A percentile compares a stretch with the other conserved stretches of the same genome.
phyloP scores from a whole-genome alignment of 2,113 vertebrate genomes.

The Trogon melanurus region DNA sequence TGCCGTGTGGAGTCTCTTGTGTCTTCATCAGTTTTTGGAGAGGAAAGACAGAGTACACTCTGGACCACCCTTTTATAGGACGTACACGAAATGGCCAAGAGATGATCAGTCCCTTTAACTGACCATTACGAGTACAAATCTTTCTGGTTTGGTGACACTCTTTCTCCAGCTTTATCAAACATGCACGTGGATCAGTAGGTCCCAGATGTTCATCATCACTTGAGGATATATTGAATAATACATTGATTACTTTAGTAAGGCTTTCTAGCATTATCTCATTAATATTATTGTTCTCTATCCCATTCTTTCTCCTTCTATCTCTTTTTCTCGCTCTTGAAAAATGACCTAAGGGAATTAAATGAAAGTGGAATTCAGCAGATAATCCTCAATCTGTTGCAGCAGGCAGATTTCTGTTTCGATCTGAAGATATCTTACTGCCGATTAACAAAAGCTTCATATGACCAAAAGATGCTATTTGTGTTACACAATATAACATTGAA shows the following conservation, averaged over 20 bases:
- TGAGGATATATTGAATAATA: neutral
- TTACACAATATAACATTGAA: conserved; percentile 1
- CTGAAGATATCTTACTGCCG: conserved; percentile 37
- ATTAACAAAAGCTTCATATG: conserved; percentile 60
- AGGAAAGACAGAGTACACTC: neutral
- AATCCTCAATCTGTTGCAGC: conserved; percentile 57
- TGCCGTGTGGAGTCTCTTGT: neutral
- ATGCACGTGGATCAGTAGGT: neutral
- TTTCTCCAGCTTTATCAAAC: neutral
- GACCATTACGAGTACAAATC: neutral
- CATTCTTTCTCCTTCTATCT: neutral
- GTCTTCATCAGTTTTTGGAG: neutral
- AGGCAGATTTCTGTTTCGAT: conserved; percentile 49
- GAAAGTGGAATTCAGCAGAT: conserved; percentile 43
- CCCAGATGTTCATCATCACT: neutral
- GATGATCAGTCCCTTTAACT: neutral
- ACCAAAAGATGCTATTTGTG: conserved; percentile 42
- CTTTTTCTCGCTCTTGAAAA: conserved; percentile 12
- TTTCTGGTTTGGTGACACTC: neutral
- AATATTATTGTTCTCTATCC: neutral
- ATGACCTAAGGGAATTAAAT: conserved; percentile 28
- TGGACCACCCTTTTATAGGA: neutral
- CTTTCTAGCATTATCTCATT: neutral
- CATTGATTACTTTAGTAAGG: neutral
- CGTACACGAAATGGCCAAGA: neutral